Percentiles rank a stretch among this genome's conserved stretches.
These are phyloP conservation scores for Lasioglossum morio DNA, from an alignment of 2,888 invertebrate species.

Conservation along the genomic window DNA sequence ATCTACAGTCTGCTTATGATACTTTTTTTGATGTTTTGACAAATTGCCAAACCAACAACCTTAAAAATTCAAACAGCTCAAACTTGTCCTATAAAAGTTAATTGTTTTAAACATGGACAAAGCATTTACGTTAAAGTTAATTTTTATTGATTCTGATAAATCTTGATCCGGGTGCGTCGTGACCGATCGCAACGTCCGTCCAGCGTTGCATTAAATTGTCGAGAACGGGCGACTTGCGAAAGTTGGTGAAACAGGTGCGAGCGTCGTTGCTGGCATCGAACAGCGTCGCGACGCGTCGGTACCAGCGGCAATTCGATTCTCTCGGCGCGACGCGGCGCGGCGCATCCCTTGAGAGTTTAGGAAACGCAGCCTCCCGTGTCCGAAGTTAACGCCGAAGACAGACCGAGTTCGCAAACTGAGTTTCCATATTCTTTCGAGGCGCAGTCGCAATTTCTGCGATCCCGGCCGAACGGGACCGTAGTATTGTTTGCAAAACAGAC, in stretches of 20 bases:
- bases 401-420: conserved; percentile 65
- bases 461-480: conserved; percentile 48
- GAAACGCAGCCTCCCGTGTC: conserved; percentile 43
- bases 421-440: conserved; percentile 59
- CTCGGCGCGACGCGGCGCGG: conserved; percentile 3
- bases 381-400: conserved; percentile 57
- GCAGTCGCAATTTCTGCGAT: conserved; percentile 59
- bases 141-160: not conserved
- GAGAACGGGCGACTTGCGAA: conserved; percentile 3
- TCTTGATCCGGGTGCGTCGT: not conserved
- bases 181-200: conserved; percentile 17
- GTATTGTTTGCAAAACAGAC: conserved; percentile 62
- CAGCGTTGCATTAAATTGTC: conserved; percentile 21
- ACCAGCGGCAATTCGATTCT: conserved; percentile 57
- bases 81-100: no score
- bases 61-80: no score
- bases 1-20: not conserved
- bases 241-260: conserved; percentile 33
- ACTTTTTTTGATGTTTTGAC: not conserved
- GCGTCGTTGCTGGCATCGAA: not conserved
- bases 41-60: no score
- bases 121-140: no score
- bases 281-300: conserved; percentile 13
- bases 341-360: conserved; percentile 45
- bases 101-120: no score